These are phyloP conservation scores for Sciurus niger DNA, from an alignment of 2,113 vertebrate genomes.

Conservation along the genomic window DNA sequence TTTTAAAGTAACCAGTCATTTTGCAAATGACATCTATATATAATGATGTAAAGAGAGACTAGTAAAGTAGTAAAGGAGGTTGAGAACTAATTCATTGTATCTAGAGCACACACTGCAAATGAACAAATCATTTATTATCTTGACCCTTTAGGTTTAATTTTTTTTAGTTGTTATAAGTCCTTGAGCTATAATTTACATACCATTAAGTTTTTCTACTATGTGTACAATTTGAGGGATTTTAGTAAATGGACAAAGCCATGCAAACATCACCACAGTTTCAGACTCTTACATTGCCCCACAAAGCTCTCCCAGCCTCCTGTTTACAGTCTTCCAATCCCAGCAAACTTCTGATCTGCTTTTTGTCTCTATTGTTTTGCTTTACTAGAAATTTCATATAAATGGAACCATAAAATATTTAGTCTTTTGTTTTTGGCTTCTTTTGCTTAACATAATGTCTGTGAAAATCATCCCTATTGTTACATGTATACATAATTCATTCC, in stretches of 20 bases:
- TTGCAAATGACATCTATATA: not conserved
- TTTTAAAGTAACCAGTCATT: not conserved
- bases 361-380: constrained; percentile 33
- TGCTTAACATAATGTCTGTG: not conserved
- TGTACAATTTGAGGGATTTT: not conserved
- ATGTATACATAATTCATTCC: not conserved
- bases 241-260: not conserved
- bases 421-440: not conserved
- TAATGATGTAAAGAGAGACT: not conserved
- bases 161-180: not conserved
- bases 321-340: not conserved
- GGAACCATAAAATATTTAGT: not conserved
- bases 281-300: not conserved
- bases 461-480: not conserved
- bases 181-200: not conserved
- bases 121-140: not conserved
- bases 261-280: not conserved
- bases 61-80: not conserved
- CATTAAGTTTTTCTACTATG: not conserved
- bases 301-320: not conserved
- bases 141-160: not conserved
- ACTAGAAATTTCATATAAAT: constrained; percentile 12
- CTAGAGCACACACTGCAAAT: not conserved
- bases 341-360: not conserved
- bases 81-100: not conserved